Evolutionary conservation across 2,888 invertebrate genomes (phyloP), one percentile per base, ranked within the genome.

Genomic region (Phyllotreta striolata): DNA sequence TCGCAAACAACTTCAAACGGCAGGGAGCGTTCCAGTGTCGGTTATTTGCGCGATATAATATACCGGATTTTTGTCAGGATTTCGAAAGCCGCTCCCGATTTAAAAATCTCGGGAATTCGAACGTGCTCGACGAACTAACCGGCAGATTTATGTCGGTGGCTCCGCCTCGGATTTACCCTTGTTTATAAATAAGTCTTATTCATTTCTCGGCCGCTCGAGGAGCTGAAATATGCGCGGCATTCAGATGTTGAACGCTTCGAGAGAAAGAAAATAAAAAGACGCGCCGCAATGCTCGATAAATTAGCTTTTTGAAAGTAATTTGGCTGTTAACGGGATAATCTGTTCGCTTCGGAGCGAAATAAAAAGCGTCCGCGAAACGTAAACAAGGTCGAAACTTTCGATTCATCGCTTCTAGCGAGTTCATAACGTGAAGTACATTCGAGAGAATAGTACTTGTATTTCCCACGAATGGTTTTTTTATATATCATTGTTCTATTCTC

Each of bases 121-220:
- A 61, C 61, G 60, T 64, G 64, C 61, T 61, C 41, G 61, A 64
- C 64, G 57, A 64, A 61, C 57, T 56, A 46, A 64, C 57, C 39
- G 52, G 61, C 57, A 64, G 60, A 64, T 61, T 64, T 64, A 64
- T 64, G 61, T 60, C 49, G 44, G 55, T 60, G 64, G 34, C 56
- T 55, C 51, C 34, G 60, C 60, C 51, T 55, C 14, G 60, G 60
- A 63, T 64, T 64, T 57, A 64, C 64, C 61, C 61, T 56, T 61
- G 61, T 64, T 61, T 64, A 64, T 61, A 64, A 64, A 64, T 61
- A 61, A 64, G 52, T 44, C 40, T 49, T 46, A 57, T 61, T 60
- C 60, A 55, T 46, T 47, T 56, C 51, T 59, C 43, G 13, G 51
- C 51, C 41, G 37, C 43, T 58, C 14, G 14, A 40, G 40, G 58